Conservation (phyloP, 2,888 invertebrate species). For the Campoplex capitator region DNA sequence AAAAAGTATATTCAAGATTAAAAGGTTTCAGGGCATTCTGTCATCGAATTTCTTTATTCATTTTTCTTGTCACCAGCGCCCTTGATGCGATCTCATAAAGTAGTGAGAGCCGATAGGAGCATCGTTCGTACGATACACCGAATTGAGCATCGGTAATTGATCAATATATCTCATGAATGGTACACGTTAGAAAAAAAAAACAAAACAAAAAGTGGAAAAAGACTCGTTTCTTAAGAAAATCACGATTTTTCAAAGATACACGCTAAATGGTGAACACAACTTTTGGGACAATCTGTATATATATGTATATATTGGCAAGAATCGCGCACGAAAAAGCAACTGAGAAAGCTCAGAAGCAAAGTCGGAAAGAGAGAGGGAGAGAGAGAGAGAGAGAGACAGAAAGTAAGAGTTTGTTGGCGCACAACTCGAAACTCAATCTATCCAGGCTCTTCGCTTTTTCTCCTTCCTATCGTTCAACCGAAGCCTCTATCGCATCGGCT, state of each 20-base stretch:
- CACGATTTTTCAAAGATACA: neutral
- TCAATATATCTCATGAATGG: neutral
- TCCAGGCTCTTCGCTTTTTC: constrained; percentile 72
- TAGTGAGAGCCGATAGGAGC: neutral
- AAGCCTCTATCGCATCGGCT: constrained; percentile 27
- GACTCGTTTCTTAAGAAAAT: neutral
- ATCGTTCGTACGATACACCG: neutral
- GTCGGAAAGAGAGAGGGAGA: constrained; percentile 33
- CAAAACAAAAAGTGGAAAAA: neutral
- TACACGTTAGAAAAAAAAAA: neutral
- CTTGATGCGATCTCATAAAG: neutral
- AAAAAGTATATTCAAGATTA: neutral
- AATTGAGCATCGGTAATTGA: neutral
- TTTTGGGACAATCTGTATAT: constrained; percentile 9
- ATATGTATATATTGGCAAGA: neutral
- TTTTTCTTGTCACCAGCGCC: neutral
- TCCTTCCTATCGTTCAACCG: constrained; percentile 57
- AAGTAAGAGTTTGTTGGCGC: constrained; percentile 75
- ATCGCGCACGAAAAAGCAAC: constrained; percentile 31
- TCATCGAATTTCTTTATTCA: neutral
- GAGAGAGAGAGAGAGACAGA: constrained; percentile 12
- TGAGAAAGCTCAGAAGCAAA: constrained; percentile 55
- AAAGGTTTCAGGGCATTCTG: neutral
- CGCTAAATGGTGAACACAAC: neutral
- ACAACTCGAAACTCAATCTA: constrained; percentile 82